These are phyloP conservation scores for Aegithalos caudatus DNA, from an alignment of 2,113 vertebrate genomes.

Conservation along the genomic window DNA sequence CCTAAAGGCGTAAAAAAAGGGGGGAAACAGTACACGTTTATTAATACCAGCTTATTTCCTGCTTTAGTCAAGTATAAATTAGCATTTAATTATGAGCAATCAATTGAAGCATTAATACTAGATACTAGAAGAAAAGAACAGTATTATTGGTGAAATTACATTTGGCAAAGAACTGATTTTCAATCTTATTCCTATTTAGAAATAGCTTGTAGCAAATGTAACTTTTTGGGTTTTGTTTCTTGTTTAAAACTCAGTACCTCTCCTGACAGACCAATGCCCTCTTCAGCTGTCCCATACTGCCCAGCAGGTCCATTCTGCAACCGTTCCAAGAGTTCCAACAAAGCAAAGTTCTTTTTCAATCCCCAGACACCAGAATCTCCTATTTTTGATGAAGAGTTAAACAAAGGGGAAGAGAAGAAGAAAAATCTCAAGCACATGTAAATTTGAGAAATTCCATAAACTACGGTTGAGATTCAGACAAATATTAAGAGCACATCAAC, in stretches of 20 bases:
- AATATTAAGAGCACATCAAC: not conserved
- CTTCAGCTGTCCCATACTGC: slow-evolving; percentile 86
- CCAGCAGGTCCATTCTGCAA: slow-evolving; percentile 91
- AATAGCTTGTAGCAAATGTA: not conserved
- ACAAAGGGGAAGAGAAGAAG: not conserved
- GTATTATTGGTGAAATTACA: not conserved
- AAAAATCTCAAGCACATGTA: not conserved
- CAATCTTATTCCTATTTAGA: not conserved
- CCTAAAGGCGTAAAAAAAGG: not conserved
- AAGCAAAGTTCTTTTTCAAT: slow-evolving; percentile 97
- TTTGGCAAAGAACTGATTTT: not conserved
- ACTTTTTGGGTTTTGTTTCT: not conserved
- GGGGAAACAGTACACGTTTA: not conserved
- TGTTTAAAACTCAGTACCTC: slow-evolving; percentile 77
- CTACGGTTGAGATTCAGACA: not conserved
- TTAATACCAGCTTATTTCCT: not conserved
- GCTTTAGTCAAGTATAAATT: not conserved
- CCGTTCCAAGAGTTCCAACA: slow-evolving; percentile 92
- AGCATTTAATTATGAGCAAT: not conserved
- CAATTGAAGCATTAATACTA: not conserved
- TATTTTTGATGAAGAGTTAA: slow-evolving; percentile 55
- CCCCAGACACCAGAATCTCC: slow-evolving; percentile 98
- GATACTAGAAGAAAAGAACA: not conserved
- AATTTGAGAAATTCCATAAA: not conserved
- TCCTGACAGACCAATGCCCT: slow-evolving; percentile 86